These are phyloP conservation scores for Papilio demoleus DNA, from an alignment of 2,888 invertebrate genomes.

Conservation along the genomic window DNA sequence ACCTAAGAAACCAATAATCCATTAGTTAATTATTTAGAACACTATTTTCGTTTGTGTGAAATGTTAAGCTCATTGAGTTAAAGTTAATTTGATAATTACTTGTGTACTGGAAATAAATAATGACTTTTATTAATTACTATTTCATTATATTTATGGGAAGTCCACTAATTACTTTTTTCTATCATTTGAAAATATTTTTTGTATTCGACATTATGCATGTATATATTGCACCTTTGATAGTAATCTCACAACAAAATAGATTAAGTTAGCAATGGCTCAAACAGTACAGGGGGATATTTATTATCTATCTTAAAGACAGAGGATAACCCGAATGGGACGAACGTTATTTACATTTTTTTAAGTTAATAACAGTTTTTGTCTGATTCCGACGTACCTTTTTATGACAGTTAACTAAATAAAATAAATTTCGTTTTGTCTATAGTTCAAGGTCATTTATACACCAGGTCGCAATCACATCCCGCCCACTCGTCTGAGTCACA, in stretches of 20 bases:
- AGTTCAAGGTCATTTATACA: slow-evolving; percentile 58
- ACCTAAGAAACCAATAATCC: no score
- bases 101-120: background rate
- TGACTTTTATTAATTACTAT: background rate
- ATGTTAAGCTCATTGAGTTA: background rate
- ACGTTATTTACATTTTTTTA: background rate
- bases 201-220: no score
- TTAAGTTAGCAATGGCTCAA: no score
- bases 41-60: background rate
- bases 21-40: slow-evolving; percentile 1
- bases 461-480: slow-evolving; percentile 76
- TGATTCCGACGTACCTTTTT: background rate
- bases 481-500: slow-evolving; percentile 74
- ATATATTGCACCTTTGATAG: background rate
- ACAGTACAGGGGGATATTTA: no score
- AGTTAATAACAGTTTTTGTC: background rate
- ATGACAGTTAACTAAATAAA: slow-evolving; percentile 14
- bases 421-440: background rate
- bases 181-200: no score
- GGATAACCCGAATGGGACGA: no score
- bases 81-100: background rate
- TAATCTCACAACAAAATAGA: background rate
- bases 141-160: no score
- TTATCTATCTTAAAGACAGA: no score
- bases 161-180: no score